These are phyloP conservation scores for Beroe forskalii DNA, from an alignment of 37 sponge, comb jelly and placozoan species.

Conservation along the genomic window DNA sequence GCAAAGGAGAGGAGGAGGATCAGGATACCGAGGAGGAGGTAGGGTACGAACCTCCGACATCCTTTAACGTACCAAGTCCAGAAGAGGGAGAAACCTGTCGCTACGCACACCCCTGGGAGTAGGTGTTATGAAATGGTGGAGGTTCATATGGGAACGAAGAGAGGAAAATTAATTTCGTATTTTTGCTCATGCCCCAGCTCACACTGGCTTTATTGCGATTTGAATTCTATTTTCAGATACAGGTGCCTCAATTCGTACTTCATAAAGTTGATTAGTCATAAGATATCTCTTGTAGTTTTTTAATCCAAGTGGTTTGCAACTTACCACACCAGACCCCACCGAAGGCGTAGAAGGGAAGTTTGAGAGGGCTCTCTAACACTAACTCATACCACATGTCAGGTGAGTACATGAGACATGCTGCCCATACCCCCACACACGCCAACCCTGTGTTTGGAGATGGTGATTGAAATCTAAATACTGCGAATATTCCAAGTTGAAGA, in stretches of 20 bases:
- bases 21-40: not conserved
- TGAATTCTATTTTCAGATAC: no score
- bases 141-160: no score
- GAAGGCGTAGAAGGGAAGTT: slow-evolving; percentile 17
- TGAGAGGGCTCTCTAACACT: slow-evolving; percentile 13
- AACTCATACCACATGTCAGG: slow-evolving; percentile 10
- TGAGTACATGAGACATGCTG: slow-evolving; percentile 18
- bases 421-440: slow-evolving; percentile 40
- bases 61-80: slow-evolving; percentile 31
- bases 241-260: no score
- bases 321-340: slow-evolving; percentile 61
- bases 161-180: no score
- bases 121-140: not conserved
- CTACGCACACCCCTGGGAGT: not conserved
- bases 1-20: not conserved
- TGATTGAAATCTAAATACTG: no score
- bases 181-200: no score
- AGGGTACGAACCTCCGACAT: not conserved
- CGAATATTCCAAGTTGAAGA: no score
- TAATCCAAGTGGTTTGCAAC: no score
- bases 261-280: no score
- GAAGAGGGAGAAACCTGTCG: not conserved
- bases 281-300: no score
- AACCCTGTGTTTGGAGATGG: not conserved
- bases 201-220: no score